Conservation (phyloP, 2,888 invertebrate species). For the Mythimna lalbum region DNA sequence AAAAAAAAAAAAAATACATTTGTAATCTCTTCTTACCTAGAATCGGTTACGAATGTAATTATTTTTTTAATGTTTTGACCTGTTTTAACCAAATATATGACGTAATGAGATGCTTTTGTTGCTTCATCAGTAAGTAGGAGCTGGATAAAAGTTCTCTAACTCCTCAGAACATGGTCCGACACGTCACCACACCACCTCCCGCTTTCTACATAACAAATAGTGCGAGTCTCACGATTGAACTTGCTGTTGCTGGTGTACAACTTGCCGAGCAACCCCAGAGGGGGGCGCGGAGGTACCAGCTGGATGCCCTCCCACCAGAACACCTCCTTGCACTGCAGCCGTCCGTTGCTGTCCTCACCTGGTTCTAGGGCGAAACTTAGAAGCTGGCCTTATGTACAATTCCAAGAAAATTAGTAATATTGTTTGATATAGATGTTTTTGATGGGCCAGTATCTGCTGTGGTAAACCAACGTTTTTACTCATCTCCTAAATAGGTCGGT, state of each 20-base stretch:
- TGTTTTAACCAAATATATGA: too few relatives aligned
- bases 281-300: constrained; percentile 91
- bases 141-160: neutral
- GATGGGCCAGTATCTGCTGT: constrained; percentile 10
- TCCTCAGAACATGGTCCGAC: neutral
- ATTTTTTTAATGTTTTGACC: neutral
- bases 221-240: constrained; percentile 86
- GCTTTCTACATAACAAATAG: constrained; percentile 40
- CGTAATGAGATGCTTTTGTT: neutral
- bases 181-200: constrained; percentile 51
- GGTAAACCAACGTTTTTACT: neutral
- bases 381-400: constrained; percentile 49
- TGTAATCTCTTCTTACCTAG: too few relatives aligned
- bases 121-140: neutral
- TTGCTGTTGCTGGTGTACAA: constrained; percentile 88
- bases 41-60: too few relatives aligned
- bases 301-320: constrained; percentile 94
- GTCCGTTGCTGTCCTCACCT: constrained; percentile 84
- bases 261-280: constrained; percentile 91
- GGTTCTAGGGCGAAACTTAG: constrained; percentile 74
- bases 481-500: neutral
- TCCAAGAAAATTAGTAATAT: constrained; percentile 11
- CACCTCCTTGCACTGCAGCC: constrained; percentile 92
- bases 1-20: too few relatives aligned
- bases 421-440: neutral